Percentiles rank a stretch among this genome's conserved stretches.
These are phyloP conservation scores for Atta cephalotes DNA, from an alignment of 1,140 invertebrate genomes.

Conservation along the genomic window DNA sequence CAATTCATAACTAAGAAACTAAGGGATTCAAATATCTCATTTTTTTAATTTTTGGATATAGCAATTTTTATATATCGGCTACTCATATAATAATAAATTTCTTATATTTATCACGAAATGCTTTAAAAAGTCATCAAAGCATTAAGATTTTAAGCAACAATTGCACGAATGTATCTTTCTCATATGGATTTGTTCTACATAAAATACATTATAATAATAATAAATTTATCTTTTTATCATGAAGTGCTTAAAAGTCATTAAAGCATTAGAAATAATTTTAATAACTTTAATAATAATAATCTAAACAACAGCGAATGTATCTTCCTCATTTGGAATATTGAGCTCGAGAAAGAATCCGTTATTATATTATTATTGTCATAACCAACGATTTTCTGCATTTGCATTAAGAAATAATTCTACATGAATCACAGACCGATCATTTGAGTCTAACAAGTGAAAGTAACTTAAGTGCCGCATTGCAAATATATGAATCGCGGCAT, in stretches of 20 bases:
- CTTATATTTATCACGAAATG: background rate
- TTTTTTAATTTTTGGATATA: too few species aligned
- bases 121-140: background rate
- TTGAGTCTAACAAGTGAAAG: slow-evolving; percentile 29
- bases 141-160: background rate
- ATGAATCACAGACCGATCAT: slow-evolving; percentile 1
- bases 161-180: too few species aligned
- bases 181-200: too few species aligned
- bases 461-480: background rate
- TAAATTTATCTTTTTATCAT: too few species aligned
- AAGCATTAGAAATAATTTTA: background rate
- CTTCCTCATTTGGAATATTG: background rate
- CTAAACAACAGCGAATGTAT: background rate
- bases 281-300: background rate
- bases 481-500: background rate
- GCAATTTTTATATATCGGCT: too few species aligned
- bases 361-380: background rate
- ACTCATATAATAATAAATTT: background rate
- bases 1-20: too few species aligned
- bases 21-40: too few species aligned
- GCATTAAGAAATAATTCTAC: slow-evolving; percentile 39
- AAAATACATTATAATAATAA: too few species aligned
- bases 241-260: too few species aligned
- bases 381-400: slow-evolving; percentile 18
- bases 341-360: background rate